Percentiles rank a stretch among this genome's conserved stretches.
phyloP scores from a whole-genome alignment of 2,888 invertebrate genomes.

The Leptinotarsa juncta region DNA sequence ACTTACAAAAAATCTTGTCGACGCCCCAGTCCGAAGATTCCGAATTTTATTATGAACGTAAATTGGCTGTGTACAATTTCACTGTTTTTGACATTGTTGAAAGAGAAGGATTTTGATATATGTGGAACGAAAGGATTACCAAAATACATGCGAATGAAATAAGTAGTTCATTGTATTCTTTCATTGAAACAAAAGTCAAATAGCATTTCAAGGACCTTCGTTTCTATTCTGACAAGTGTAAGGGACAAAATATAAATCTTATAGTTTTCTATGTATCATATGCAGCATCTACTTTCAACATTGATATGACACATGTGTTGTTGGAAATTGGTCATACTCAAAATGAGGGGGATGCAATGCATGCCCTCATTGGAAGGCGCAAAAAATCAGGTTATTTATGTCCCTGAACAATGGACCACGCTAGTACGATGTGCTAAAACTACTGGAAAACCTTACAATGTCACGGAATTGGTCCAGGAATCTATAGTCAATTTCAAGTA shows the following conservation, averaged over 20 bases:
- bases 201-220: neutral
- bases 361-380: slow-evolving; percentile 7
- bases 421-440: neutral
- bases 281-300: neutral
- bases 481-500: neutral
- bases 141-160: neutral
- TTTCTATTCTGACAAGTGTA: neutral
- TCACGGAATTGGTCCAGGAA: neutral
- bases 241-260: neutral
- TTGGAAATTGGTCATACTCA: neutral
- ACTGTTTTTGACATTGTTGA: neutral
- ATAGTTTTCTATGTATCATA: neutral
- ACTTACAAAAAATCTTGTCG: no score
- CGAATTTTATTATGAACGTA: neutral
- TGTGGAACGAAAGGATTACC: neutral
- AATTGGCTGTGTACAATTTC: neutral
- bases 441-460: neutral
- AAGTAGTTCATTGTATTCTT: neutral
- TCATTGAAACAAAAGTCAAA: neutral
- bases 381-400: neutral
- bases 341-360: slow-evolving; percentile 10
- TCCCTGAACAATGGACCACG: slow-evolving; percentile 1
- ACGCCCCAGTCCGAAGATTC: neutral
- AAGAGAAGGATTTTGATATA: neutral
- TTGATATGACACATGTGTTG: neutral